phyloP scores from a whole-genome alignment of 2,113 vertebrate genomes.

The Ursus arctos region DNA sequence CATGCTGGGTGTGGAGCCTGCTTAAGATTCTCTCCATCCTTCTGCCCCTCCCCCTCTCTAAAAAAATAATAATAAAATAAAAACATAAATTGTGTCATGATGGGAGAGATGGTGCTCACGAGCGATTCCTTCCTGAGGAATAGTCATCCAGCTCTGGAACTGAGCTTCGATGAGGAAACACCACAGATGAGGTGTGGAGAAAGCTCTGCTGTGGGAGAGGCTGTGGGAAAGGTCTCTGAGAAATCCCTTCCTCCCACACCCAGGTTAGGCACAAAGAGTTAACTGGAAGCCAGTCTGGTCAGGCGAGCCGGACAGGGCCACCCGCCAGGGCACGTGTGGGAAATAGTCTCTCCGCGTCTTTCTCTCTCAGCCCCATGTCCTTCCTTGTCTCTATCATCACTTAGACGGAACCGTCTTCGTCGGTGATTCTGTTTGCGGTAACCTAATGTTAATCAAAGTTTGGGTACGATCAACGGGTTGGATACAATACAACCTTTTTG shows the following conservation, averaged over 20 bases:
- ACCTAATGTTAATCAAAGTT: neutral
- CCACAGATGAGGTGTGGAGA: neutral
- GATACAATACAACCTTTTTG: neutral
- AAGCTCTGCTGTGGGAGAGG: neutral
- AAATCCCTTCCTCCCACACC: no score
- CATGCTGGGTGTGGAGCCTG: no score
- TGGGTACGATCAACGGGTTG: no score
- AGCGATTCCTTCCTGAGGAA: neutral
- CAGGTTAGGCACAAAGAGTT: neutral
- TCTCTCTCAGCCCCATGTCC: neutral
- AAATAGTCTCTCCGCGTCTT: neutral
- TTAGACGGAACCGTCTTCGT: neutral
- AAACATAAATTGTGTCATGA: neutral
- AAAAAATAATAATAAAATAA: neutral
- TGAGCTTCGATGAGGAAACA: neutral
- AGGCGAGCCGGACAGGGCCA: neutral
- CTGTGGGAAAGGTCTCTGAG: neutral
- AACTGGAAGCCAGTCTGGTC: no score
- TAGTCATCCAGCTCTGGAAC: neutral
- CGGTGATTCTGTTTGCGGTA: neutral
- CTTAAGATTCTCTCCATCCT: neutral
- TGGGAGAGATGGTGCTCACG: neutral
- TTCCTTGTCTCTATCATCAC: neutral
- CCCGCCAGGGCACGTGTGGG: rapidly evolving
- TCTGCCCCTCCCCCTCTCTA: neutral